Base-by-base conservation (phyloP, 2,888 invertebrate species). In the Leptura quadrifasciata region DNA sequence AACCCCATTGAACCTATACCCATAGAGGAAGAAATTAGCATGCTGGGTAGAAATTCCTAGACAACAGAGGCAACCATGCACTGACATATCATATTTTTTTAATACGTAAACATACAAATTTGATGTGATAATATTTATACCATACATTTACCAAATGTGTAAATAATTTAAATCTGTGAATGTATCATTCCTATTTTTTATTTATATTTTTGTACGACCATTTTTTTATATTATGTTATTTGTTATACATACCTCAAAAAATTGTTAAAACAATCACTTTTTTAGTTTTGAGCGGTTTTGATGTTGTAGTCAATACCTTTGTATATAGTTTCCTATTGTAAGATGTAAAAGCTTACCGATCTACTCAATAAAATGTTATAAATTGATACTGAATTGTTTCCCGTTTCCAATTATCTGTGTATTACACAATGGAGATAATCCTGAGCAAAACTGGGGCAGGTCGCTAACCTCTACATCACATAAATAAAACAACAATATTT, bases 1-100 rank as follows among this genome's bases (percentile, higher is more conserved):
- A 70, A 77, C 80, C 64, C 81, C 80, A 74, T 82, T 8, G 85
- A 84, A 57, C 81, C 79, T 39, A 78, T 79, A 58, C 77, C 81
- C 24, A 80, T 83, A 15, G 85, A 86, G 55, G 87, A 87, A 81
- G 85, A 85, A 82, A 83, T 84, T 6, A 81, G 79, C 57, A 85
- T 85, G 83, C 76, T 85, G 52, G 39, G 70, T 24, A 69, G 35
- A 31, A 70, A 58, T n/a, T 79, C 70, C 63, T 79, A 76, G 31
- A n/a, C 20, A 15, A 20, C 12, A 20, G 17, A 47, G 35, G 21
- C 58, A 21, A 69, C 47, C 10, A 52, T 69, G 69, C 35, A 69
- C 61, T 18, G 52, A 71, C 71, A 71, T 75, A 65, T 57, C 64
- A 69, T 75, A 65, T 70, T 67, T 65, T 75, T 68, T 54, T 61